These are phyloP conservation scores for Excalfactoria chinensis DNA, from an alignment of 2,113 vertebrate species.

Conservation along the genomic window DNA sequence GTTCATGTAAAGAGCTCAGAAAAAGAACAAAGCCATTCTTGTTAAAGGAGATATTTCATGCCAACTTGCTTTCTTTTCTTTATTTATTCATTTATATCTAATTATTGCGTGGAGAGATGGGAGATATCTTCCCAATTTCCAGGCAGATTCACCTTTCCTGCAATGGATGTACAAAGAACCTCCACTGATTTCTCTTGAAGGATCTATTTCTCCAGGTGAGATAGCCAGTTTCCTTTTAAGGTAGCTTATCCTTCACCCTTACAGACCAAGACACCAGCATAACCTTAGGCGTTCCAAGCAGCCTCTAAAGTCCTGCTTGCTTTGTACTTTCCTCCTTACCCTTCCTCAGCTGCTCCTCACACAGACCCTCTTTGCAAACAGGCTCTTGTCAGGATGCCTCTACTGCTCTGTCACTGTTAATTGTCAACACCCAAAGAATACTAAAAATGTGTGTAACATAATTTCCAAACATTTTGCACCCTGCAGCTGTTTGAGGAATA, in stretches of 20 bases:
- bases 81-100: not conserved
- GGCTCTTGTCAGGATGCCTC: not conserved
- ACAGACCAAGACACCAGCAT: too few species aligned
- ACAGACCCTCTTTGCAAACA: not conserved
- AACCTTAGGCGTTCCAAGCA: not conserved
- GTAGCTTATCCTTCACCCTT: not conserved
- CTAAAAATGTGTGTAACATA: accelerated
- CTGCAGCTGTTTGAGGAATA: not conserved
- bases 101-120: not conserved
- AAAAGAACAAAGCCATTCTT: not conserved
- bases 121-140: not conserved
- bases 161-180: not conserved
- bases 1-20: not conserved
- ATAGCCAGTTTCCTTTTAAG: not conserved
- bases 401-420: not conserved
- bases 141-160: not conserved
- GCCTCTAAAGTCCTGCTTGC: not conserved
- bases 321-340: not conserved
- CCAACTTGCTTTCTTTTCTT: not conserved
- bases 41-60: not conserved
- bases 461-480: not conserved
- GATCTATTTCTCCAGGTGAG: not conserved
- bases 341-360: not conserved
- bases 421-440: not conserved
- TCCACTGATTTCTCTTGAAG: not conserved